phyloP scores from a whole-genome alignment of 2,113 vertebrate genomes.

The Zosterops borbonicus region DNA sequence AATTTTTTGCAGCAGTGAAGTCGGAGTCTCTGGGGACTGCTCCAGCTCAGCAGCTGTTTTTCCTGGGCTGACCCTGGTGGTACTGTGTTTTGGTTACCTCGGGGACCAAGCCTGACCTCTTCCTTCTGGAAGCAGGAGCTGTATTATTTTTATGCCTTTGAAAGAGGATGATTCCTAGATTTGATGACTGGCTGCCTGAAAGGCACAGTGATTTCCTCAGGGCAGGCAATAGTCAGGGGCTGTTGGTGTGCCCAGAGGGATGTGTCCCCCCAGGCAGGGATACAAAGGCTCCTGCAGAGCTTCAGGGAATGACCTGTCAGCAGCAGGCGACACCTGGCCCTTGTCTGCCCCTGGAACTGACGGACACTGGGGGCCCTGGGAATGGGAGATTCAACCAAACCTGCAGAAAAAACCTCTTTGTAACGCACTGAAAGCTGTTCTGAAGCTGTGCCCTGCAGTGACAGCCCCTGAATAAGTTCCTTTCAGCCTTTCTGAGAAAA shows the following conservation, averaged over 20 bases:
- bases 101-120: neutral
- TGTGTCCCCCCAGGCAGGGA: neutral
- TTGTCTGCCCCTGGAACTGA: neutral
- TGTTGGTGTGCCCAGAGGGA: neutral
- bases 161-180: neutral
- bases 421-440: neutral
- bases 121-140: neutral
- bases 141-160: neutral
- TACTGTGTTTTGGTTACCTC: neutral
- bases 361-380: neutral
- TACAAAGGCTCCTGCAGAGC: neutral
- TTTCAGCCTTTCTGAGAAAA: neutral
- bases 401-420: neutral
- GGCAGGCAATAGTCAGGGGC: neutral
- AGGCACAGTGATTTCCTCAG: neutral
- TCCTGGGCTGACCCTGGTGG: neutral
- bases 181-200: neutral
- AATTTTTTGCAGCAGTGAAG: neutral
- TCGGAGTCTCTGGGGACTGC: neutral
- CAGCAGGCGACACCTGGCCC: constrained; percentile 3
- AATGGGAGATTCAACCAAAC: neutral
- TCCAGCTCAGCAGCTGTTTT: neutral
- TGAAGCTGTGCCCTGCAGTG: neutral
- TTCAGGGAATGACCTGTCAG: neutral
- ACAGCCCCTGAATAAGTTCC: neutral